A percentile compares a stretch with the other conserved stretches of the same genome.
Conservation (phyloP, 2,113 vertebrate genomes). For the Passer montanus region DNA sequence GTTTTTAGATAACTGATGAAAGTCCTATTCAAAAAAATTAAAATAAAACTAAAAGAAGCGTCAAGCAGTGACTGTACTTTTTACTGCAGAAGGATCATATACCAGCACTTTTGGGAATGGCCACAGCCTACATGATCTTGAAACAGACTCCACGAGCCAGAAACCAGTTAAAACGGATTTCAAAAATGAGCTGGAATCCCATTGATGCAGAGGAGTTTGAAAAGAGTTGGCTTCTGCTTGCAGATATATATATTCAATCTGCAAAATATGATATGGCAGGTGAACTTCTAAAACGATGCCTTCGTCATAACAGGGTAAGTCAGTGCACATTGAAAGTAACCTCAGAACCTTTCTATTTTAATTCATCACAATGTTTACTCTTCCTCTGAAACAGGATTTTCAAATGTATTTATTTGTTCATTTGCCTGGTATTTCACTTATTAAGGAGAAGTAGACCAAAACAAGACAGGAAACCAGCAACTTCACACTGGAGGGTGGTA, state of each 20-base stretch:
- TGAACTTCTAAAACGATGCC: slow-evolving; percentile 89
- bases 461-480: not conserved
- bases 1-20: not conserved
- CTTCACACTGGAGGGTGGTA: not conserved
- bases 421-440: not conserved
- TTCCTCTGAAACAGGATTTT: not conserved
- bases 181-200: slow-evolving; percentile 96
- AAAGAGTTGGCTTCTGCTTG: slow-evolving; percentile 96
- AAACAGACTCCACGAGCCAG: slow-evolving; percentile 94
- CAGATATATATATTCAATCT: slow-evolving; percentile 97
- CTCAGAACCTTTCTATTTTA: not conserved
- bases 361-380: not conserved
- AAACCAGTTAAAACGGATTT: slow-evolving; percentile 93
- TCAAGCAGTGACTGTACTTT: not conserved
- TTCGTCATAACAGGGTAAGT: slow-evolving; percentile 90
- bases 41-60: not conserved
- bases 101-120: slow-evolving; percentile 93
- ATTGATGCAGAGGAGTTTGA: slow-evolving; percentile 96
- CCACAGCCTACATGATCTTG: slow-evolving; percentile 95
- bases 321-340: not conserved
- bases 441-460: not conserved
- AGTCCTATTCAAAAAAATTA: not conserved
- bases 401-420: not conserved
- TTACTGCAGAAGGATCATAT: slow-evolving; percentile 89
- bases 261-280: slow-evolving; percentile 94